These are phyloP conservation scores for Varecia variegata DNA, from an alignment of 2,797 vertebrate genomes.

Conservation along the genomic window DNA sequence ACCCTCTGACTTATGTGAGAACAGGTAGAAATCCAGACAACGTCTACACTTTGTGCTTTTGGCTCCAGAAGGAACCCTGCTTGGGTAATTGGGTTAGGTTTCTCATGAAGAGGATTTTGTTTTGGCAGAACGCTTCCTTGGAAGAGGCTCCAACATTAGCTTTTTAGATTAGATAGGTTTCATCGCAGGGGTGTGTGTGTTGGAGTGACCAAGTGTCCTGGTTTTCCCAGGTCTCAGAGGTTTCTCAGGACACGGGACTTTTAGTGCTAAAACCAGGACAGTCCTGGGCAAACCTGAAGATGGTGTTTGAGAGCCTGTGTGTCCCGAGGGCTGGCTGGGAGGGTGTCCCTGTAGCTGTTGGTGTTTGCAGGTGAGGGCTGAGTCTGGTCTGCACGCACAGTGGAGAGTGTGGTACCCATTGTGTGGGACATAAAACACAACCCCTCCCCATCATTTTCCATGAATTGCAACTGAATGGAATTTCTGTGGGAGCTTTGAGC, in stretches of 20 bases:
- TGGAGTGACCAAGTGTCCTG: background rate
- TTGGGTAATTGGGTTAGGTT: background rate
- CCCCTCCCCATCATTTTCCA: background rate
- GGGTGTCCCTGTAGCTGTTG: background rate
- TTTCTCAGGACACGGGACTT: background rate
- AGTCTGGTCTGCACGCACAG: background rate
- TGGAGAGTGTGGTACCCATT: background rate
- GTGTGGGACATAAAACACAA: background rate
- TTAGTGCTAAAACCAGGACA: background rate
- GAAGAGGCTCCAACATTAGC: background rate
- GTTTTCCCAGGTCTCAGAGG: background rate
- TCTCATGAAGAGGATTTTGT: background rate
- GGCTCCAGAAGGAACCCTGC: background rate
- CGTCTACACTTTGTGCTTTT: background rate
- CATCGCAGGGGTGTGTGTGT: background rate
- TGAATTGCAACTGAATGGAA: conserved; percentile 44
- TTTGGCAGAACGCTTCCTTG: background rate
- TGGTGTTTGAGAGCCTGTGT: no score
- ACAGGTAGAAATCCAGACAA: background rate
- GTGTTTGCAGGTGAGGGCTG: no score
- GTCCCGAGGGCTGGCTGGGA: background rate
- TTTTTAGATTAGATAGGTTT: background rate
- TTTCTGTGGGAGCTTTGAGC: conserved; percentile 56
- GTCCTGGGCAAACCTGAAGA: background rate
- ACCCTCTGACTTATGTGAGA: background rate